Conservation (phyloP, 2,888 invertebrate genomes). For the Xestoiulus laeticollis region DNA sequence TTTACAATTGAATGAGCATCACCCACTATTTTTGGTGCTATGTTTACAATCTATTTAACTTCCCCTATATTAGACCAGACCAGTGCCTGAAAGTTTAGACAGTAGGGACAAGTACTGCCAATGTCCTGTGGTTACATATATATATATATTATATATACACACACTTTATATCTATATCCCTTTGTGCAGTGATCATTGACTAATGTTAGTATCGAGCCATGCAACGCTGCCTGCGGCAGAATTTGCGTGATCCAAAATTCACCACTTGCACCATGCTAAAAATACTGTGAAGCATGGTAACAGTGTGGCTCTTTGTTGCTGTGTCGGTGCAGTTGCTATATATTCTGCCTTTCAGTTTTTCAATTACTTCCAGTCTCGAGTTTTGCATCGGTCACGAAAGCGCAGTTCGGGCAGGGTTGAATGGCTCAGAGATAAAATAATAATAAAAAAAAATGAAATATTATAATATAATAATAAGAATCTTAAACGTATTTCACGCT, state of each 20-base stretch:
- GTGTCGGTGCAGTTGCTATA: not conserved
- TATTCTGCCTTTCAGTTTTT: slow-evolving; percentile 3
- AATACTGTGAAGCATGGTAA: not conserved
- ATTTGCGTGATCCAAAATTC: not conserved
- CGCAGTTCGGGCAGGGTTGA: not conserved
- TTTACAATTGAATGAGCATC: slow-evolving; percentile 50
- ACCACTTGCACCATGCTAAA: not conserved
- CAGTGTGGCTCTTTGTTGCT: not conserved
- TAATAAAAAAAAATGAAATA: slow-evolving; percentile 12
- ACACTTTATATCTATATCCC: slow-evolving; percentile 47
- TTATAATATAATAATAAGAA: slow-evolving; percentile 45
- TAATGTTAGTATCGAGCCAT: slow-evolving; percentile 6
- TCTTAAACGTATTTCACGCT: slow-evolving; percentile 44
- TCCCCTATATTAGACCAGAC: slow-evolving; percentile 49
- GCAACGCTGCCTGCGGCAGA: not conserved
- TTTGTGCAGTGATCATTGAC: slow-evolving; percentile 45
- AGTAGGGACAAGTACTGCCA: slow-evolving; percentile 50
- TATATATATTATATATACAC: slow-evolving; percentile 21
- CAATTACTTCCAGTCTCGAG: not conserved
- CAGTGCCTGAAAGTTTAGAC: slow-evolving; percentile 53
- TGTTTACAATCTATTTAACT: slow-evolving; percentile 50
- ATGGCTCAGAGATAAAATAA: not conserved
- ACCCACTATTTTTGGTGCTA: slow-evolving; percentile 51
- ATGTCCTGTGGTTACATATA: slow-evolving; percentile 51
- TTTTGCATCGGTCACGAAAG: not conserved